Base-by-base conservation (phyloP, 2,113 vertebrate genomes). In the Lepus timidus region DNA sequence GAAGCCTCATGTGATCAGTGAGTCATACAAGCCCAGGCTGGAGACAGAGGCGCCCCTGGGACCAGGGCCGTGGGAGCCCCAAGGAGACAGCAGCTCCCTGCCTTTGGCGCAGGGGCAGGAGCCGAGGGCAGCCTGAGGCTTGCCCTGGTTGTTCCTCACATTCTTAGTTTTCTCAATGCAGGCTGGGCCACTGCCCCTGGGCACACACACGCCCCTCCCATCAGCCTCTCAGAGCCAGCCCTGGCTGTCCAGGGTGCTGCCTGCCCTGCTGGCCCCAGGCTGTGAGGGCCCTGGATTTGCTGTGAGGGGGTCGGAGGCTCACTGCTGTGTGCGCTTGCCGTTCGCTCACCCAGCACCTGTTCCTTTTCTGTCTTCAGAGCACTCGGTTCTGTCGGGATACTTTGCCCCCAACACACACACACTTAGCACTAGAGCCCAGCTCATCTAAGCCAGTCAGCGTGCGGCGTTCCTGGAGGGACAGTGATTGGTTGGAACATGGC, bases 11-110 rank as follows among this genome's bases (percentile, higher is more conserved):
- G 31, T 3, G 5, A 1, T 13, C 33, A 73, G 36, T 11, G 9
- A 20, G 6, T 6, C 20, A 5, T 0, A 1, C 2, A 1, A 0
- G 0, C 39, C 33, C 1, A 5, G 80, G 52, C 52, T 49, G 25
- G n/a, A 73, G 85, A 9, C 27, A 20, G 33, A 36, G 62, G 9
- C 58, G 17, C 1, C 3, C 62, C 12, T 4, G 31, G 6, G n/a
- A n/a, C 3, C 11, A 25, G 61, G 33, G 1, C 51, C 22, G 11
- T 0, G 33, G 17, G 16, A 36, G 44, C 76, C 20, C 44, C 8
- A 20, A 52, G 49, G 85, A 44, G 14, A 23, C 13, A 6, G 5
- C 19, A 9, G 33, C 29, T 9, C 25, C 11, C 17, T 22, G 1
- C 23, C 36, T 17, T 4, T 16, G 52, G 29, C 55, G 22, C 11